A percentile compares a stretch with the other conserved stretches of the same genome.
phyloP scores from a whole-genome alignment of 1,140 invertebrate species.

The Drosophila cardini region DNA sequence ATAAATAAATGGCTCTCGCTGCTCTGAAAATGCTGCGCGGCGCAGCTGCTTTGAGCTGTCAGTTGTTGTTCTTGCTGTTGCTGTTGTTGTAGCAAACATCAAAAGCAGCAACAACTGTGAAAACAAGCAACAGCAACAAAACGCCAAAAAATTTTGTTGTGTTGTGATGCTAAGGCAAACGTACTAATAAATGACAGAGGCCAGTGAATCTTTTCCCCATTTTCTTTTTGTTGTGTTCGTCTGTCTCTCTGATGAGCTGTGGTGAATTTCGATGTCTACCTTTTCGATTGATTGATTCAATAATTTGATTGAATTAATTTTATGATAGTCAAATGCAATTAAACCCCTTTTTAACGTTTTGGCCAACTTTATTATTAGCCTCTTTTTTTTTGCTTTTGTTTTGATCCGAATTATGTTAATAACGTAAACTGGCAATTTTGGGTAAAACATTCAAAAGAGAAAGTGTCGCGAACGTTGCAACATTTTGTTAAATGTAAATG shows the following conservation, averaged over 20 bases:
- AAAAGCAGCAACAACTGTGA: conserved; percentile 56
- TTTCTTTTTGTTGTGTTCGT: conserved; percentile 2
- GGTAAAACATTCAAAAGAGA: conserved; percentile 44
- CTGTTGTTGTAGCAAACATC: conserved; percentile 60
- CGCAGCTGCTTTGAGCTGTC: conserved; percentile 75
- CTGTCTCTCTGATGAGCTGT: conserved; percentile 18
- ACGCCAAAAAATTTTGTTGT: conserved; percentile 31
- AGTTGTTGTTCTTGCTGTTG: conserved; percentile 25
- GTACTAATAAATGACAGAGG: conserved; percentile 31
- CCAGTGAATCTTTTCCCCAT: conserved; percentile 29
- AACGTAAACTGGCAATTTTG: conserved; percentile 3
- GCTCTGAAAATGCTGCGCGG: conserved; percentile 63
- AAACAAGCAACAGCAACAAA: conserved; percentile 62
- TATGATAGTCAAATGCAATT: conserved; percentile 22
- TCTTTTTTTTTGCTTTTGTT: conserved; percentile 22
- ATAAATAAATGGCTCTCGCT: conserved; percentile 54
- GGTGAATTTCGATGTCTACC: conserved; percentile 48
- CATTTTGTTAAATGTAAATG: conserved; percentile 56
- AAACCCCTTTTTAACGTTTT: conserved; percentile 20
- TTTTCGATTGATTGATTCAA: conserved; percentile 28
- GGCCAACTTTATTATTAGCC: conserved; percentile 6
- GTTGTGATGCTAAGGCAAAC: conserved; percentile 43
- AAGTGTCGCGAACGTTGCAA: conserved; percentile 53
- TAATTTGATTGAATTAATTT: conserved; percentile 8
- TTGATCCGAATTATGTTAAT: conserved; percentile 40